Base-by-base conservation (phyloP, 2,797 vertebrate genomes). In the Schizopygopsis pylzovi region DNA sequence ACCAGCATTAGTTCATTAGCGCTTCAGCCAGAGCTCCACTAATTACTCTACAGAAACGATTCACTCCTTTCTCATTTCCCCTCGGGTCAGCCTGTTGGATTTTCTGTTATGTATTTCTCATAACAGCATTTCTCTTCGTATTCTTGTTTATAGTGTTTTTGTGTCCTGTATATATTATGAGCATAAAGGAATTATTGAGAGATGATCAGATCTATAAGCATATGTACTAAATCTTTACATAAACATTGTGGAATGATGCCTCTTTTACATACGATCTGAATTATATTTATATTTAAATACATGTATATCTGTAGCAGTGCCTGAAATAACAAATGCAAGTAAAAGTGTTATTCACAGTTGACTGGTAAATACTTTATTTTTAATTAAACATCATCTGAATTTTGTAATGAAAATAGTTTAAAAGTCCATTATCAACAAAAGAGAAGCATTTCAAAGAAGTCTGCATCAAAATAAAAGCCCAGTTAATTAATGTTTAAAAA, bases 1-100 rank as follows among this genome's bases (percentile, higher is more conserved):
- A 71, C 47, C 56, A 41, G 2, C 47, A 54, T 81, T 70, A 81
- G 11, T 70, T 49, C 65, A 81, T 71, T 71, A 71, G 37, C 2
- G 47, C 15, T 47, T 39, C 68, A 81, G 56, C 33, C 79, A 81
- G 47, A 81, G 20, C 79, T 39, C 45, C 25, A 54, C 37, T 71
- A 70, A 81, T 81, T 71, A 71, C 47, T 54, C 33, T 22, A 52
- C 73, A 22, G 28, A 49, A 37, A 28, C 2, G n/a, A 22, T 59
- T 77, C 47, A 37, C 73, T 54, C 47, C 0, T 37, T 76, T 39
- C 75, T 56, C 75, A 39, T 22, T 56, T 56, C 49, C 28, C 52
- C 49, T 76, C 28, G 7, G 73, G 49, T 76, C 49, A 56, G 39
- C 20, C 39, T 77, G 20, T 4, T 77, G 52, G 5, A 37, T 76